These are phyloP conservation scores for Parelbella ahira DNA, from an alignment of 2,888 invertebrate genomes.

Conservation along the genomic window DNA sequence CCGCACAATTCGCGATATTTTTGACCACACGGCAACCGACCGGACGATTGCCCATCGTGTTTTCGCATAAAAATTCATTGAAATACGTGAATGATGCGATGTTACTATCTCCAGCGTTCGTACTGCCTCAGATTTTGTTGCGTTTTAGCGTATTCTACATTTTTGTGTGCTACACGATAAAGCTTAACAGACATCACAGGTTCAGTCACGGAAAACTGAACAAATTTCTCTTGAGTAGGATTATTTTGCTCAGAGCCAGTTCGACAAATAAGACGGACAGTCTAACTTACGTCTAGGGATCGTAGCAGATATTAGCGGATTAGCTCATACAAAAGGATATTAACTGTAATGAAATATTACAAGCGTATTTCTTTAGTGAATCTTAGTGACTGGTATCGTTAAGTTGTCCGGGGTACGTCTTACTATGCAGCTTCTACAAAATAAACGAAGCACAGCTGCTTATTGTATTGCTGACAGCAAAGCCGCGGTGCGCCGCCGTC, in stretches of 20 bases:
- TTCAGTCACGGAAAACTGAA: no score
- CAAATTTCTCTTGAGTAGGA: no score
- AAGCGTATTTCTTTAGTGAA: slow-evolving; percentile 46
- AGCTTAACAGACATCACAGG: no score
- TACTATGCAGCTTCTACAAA: slow-evolving; percentile 52
- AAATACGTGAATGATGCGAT: slow-evolving; percentile 40
- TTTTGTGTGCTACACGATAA: slow-evolving; percentile 5
- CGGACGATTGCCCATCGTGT: slow-evolving; percentile 43
- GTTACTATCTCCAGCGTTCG: slow-evolving; percentile 30
- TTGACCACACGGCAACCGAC: slow-evolving; percentile 38
- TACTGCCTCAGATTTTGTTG: slow-evolving; percentile 28
- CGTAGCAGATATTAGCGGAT: background rate
- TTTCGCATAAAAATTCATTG: slow-evolving; percentile 53
- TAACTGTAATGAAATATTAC: slow-evolving; percentile 41
- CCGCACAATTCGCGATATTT: slow-evolving; percentile 50
- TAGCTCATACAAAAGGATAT: slow-evolving; percentile 39
- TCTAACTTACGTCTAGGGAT: slow-evolving; percentile 4
- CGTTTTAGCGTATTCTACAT: slow-evolving; percentile 9
- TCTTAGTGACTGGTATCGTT: slow-evolving; percentile 55
- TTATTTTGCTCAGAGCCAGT: no score
- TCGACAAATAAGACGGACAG: background rate
- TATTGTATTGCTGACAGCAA: slow-evolving; percentile 73
- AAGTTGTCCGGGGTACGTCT: slow-evolving; percentile 58
- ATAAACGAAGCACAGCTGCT: slow-evolving; percentile 63
- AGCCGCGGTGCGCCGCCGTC: slow-evolving; percentile 67